Evolutionary conservation across 2,888 invertebrate genomes (phyloP).

Genomic region (Acronicta psi): DNA sequence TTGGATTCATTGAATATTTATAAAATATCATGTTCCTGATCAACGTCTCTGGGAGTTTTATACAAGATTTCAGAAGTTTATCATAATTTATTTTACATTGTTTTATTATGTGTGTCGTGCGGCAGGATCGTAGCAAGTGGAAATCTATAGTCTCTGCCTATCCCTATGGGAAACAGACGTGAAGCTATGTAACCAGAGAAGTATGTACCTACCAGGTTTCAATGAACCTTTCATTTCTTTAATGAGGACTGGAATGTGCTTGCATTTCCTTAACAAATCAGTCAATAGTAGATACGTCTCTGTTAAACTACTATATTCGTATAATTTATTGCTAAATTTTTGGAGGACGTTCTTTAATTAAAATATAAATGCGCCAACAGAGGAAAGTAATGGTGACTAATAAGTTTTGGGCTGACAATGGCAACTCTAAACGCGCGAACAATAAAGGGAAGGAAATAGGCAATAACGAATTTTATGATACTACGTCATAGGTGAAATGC

Average conservation of each 20-base stretch:
- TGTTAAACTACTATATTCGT: constrained; percentile 14
- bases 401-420: constrained; percentile 67
- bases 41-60: constrained; percentile 4
- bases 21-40: constrained; percentile 15
- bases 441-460: constrained; percentile 61
- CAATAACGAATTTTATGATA: constrained; percentile 70
- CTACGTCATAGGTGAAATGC: constrained; percentile 58
- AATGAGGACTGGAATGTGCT: too few relatives aligned
- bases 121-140: too few relatives aligned
- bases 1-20: constrained; percentile 15
- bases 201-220: too few relatives aligned
- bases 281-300: constrained; percentile 60
- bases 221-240: too few relatives aligned
- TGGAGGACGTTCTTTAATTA: constrained; percentile 48
- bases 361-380: constrained; percentile 60
- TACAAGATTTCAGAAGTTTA: constrained; percentile 9
- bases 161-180: too few relatives aligned
- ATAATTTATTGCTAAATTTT: constrained; percentile 39
- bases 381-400: constrained; percentile 70
- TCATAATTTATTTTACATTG: constrained; percentile 7
- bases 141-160: too few relatives aligned
- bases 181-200: too few relatives aligned
- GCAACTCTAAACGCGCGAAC: constrained; percentile 60
- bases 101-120: too few relatives aligned
- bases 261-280: constrained; percentile 37